These are phyloP conservation scores for Myrmophylax atrothorax DNA, from an alignment of 2,113 vertebrate species.

Conservation along the genomic window DNA sequence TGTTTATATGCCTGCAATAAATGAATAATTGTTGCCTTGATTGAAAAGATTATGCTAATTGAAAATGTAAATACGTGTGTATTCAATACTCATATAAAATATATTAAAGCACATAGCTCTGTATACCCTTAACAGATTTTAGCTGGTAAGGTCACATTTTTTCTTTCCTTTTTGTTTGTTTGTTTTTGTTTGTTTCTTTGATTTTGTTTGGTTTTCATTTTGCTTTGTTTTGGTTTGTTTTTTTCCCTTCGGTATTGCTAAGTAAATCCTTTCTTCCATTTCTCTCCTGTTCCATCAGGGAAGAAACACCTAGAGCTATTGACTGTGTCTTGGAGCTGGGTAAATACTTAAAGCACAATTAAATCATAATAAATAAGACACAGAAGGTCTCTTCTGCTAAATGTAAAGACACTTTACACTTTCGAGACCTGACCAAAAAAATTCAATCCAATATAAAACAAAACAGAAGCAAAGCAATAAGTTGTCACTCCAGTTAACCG, in stretches of 20 bases:
- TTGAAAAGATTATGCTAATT: background rate
- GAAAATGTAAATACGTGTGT: background rate
- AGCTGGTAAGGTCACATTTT: background rate
- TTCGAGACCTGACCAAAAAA: background rate
- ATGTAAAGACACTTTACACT: background rate
- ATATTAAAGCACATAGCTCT: background rate
- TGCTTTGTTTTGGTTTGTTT: background rate
- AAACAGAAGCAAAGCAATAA: background rate
- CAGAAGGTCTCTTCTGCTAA: background rate
- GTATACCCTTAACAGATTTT: background rate
- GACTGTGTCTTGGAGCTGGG: background rate
- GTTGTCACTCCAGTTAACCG: background rate
- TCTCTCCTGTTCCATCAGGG: background rate
- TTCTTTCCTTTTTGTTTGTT: background rate
- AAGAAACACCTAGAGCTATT: background rate
- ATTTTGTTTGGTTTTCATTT: background rate
- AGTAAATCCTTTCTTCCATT: background rate
- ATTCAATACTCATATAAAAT: background rate
- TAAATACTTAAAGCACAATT: background rate
- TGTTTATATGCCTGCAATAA: background rate
- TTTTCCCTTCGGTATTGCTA: background rate
- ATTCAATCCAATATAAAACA: background rate
- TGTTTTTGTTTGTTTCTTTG: background rate
- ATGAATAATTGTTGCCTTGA: background rate
- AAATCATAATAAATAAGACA: background rate